phyloP scores from a whole-genome alignment of 23 tunicate species.

The Styela clava region DNA sequence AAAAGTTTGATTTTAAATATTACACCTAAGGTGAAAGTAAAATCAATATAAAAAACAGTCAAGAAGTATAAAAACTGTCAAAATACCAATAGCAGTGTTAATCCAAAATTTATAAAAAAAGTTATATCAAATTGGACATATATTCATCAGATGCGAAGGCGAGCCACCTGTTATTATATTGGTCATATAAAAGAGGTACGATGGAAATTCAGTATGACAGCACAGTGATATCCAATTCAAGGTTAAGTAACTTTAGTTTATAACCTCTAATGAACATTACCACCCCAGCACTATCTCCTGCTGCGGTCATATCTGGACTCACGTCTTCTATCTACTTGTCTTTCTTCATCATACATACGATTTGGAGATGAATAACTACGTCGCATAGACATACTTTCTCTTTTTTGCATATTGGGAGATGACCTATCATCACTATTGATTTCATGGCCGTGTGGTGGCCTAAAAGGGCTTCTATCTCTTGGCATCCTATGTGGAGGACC shows the following conservation, averaged over 20 bases:
- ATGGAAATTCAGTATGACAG: too few relatives aligned
- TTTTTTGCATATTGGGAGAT: neutral
- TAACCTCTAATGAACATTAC: neutral
- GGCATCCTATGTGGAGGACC: neutral
- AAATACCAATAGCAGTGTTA: too few relatives aligned
- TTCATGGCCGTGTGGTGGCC: neutral
- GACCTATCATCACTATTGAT: neutral
- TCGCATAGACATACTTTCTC: neutral
- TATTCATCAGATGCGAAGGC: neutral
- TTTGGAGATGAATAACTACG: conserved; percentile 19
- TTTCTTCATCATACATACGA: conserved; percentile 15
- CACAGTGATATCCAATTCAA: neutral
- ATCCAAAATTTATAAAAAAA: too few relatives aligned
- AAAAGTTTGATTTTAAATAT: too few relatives aligned
- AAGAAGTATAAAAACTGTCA: too few relatives aligned
- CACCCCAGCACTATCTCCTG: neutral
- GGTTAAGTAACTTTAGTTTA: neutral
- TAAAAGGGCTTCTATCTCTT: neutral
- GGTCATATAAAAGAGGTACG: too few relatives aligned
- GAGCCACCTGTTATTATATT: too few relatives aligned
- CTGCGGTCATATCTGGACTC: neutral
- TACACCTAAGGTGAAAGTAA: too few relatives aligned
- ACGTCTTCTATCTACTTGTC: neutral
- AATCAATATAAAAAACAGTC: too few relatives aligned
- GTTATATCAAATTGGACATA: neutral